Percentiles rank a stretch among this genome's conserved stretches.
Evolutionary conservation across 2,888 invertebrate species (phyloP).

Genomic region (Ormia ochracea): DNA sequence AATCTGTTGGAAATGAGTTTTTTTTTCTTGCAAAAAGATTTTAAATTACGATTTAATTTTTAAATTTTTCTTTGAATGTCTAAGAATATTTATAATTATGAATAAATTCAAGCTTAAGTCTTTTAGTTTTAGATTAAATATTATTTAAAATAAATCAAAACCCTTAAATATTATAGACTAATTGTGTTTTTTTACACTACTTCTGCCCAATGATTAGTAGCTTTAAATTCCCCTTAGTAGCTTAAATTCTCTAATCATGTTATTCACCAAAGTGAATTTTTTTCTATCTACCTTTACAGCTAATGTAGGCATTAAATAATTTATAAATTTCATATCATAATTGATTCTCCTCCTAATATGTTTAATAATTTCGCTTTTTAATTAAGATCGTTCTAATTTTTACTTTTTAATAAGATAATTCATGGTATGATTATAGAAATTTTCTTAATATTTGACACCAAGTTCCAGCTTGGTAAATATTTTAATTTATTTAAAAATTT

Average conservation of each 20-base stretch:
- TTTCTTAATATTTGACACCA: slow-evolving; percentile 37
- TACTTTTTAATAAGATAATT: neutral
- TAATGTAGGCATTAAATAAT: slow-evolving; percentile 44
- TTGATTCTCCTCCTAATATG: neutral
- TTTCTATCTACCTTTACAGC: slow-evolving; percentile 57
- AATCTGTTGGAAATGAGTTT: neutral
- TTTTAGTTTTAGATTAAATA: slow-evolving; percentile 61
- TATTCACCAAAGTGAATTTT: slow-evolving; percentile 8
- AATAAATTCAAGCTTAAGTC: slow-evolving; percentile 65
- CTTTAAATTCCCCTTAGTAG: no score
- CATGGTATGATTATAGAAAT: neutral
- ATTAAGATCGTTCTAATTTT: neutral
- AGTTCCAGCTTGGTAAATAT: slow-evolving; percentile 61
- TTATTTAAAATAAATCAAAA: slow-evolving; percentile 19
- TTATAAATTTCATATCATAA: neutral
- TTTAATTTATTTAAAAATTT: neutral
- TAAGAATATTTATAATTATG: slow-evolving; percentile 19
- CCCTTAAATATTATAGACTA: neutral
- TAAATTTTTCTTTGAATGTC: neutral
- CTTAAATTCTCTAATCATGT: slow-evolving; percentile 5
- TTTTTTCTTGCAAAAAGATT: neutral
- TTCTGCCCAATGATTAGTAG: neutral
- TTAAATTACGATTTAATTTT: neutral
- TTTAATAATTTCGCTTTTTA: neutral
- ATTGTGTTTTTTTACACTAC: neutral